Conservation (phyloP, 2,113 vertebrate species). For the Dascyllus trimaculatus region DNA sequence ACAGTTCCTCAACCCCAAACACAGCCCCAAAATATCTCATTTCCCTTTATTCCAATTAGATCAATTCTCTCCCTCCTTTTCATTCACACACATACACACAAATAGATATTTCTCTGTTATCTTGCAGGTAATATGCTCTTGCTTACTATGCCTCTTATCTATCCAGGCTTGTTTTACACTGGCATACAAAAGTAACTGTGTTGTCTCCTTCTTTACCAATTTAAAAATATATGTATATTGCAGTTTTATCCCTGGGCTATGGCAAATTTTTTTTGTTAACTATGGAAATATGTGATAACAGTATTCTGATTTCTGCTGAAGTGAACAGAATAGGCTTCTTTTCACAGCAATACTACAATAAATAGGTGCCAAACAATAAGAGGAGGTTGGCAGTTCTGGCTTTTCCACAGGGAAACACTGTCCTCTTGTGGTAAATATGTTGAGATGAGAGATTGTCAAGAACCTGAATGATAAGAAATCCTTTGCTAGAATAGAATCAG, state of each 20-base stretch:
- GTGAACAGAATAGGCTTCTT: background rate
- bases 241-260: too few relatives aligned
- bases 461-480: background rate
- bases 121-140: too few relatives aligned
- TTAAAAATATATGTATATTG: too few relatives aligned
- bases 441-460: background rate
- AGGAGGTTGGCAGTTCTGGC: background rate
- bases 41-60: conserved; percentile 42
- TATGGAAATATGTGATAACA: too few relatives aligned
- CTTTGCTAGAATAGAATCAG: background rate
- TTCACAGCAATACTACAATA: conserved; percentile 6
- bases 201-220: too few relatives aligned
- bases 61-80: background rate
- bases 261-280: too few relatives aligned
- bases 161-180: too few relatives aligned
- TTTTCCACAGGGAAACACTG: conserved; percentile 63
- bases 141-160: too few relatives aligned
- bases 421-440: conserved; percentile 64
- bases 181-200: too few relatives aligned
- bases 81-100: conserved; percentile 9
- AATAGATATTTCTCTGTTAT: background rate
- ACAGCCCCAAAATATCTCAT: conserved; percentile 47
- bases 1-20: conserved; percentile 58
- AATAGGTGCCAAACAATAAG: background rate
- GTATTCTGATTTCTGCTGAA: background rate